Percentiles rank a stretch among this genome's conserved stretches.
These are phyloP conservation scores for Rhagologus leucostigma DNA, from an alignment of 2,113 vertebrate genomes.

Conservation along the genomic window DNA sequence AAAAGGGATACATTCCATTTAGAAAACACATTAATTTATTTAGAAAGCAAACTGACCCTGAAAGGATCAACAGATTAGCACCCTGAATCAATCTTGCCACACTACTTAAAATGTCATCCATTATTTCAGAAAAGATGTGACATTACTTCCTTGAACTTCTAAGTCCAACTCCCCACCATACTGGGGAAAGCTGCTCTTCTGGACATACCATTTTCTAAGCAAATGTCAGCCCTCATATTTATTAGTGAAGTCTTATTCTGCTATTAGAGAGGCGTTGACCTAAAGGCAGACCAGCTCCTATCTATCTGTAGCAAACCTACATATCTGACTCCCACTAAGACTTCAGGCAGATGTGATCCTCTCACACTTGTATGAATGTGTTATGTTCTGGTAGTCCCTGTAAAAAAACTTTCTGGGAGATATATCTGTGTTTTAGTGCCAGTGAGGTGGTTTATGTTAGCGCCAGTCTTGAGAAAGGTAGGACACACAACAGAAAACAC, in stretches of 20 bases:
- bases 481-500: not conserved
- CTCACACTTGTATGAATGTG: not conserved
- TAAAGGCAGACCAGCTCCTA: not conserved
- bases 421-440: not conserved
- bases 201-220: not conserved
- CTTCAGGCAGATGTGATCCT: not conserved
- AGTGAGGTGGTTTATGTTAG: not conserved
- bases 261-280: not conserved
- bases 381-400: not conserved
- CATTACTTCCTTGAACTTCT: not conserved
- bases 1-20: not conserved
- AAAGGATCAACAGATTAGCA: not conserved
- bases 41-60: not conserved
- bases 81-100: not conserved
- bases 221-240: not conserved
- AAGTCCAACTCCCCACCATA: not conserved
- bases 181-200: not conserved
- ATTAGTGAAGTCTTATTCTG: not conserved
- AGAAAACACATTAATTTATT: not conserved
- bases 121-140: not conserved
- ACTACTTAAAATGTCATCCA: not conserved
- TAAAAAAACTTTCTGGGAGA: not conserved
- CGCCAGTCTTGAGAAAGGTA: not conserved
- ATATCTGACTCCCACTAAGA: not conserved
- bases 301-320: not conserved